Evolutionary conservation across 2,797 vertebrate genomes (phyloP), one percentile per base, ranked within the genome.

Genomic region (Simalia tracyae): DNA sequence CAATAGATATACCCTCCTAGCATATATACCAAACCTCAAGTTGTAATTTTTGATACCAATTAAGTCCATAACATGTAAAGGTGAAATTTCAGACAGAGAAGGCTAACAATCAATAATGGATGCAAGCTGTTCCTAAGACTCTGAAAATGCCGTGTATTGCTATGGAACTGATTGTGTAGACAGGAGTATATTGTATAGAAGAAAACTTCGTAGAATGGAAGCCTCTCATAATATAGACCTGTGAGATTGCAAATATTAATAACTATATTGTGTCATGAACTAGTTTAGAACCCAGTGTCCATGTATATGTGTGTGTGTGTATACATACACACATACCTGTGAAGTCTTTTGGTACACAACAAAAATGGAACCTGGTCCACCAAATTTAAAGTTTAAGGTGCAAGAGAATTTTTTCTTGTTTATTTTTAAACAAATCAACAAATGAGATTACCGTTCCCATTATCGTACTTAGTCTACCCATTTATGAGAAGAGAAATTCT

Each of bases 1-100:
- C 50, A 54, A 54, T 54, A 93, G 92, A 88, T 95, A 61, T 92
- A 50, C 56, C 86, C 36, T 95, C 92, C 95, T 90, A 89, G 63
- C 93, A 59, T 9, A 91, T 94, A 93, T 93, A 84, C 86, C 66
- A 89, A 88, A 93, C 87, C 93, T 59, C 59, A 93, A 4, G 6
- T 50, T 36, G 68, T 93, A 93, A 92, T 76, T 96, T 89, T 95
- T 93, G 72, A 54, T 31, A 66, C 91, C 61, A 54, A 26, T 11
- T 93, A 90, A 60, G 90, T 90, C 76, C 36, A 90, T 64, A 28
- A 94, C 88, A 24, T 96, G 94, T 54, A 11, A 26, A 64, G 93
- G 24, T 94, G 93, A 88, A 88, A 91, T 94, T 94, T 95, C 84
- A 0, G 91, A 94, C 0, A 91, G 60, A 11, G 28, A n/a, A 46